Conservation (phyloP, 23 tunicate genomes). For the Diplosoma virens region DNA sequence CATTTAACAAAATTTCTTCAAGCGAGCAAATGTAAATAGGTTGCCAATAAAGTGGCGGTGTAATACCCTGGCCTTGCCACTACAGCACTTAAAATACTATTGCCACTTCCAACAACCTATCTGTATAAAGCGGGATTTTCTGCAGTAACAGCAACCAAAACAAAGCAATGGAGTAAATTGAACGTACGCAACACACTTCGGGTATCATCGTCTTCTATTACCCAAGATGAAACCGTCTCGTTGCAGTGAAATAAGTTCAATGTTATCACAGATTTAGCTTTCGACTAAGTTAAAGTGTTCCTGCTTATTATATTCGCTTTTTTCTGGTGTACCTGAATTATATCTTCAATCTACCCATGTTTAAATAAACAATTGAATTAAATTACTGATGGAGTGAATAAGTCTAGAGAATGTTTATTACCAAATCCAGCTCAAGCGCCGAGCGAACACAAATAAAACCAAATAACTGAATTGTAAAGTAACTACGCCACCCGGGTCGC, state of each 20-base stretch:
- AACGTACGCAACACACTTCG: not conserved
- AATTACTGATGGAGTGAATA: no score
- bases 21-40: no score
- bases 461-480: no score
- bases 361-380: no score
- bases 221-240: not conserved
- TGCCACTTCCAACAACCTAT: not conserved
- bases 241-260: conserved; percentile 8
- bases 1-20: no score
- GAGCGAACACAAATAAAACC: no score
- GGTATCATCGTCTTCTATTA: conserved; percentile 3
- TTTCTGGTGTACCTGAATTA: not conserved
- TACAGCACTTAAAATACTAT: not conserved
- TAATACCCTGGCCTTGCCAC: not conserved
- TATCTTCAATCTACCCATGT: no score
- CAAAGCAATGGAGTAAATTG: conserved; percentile 7
- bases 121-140: conserved; percentile 6
- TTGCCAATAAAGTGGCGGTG: no score
- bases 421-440: no score
- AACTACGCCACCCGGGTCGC: no score
- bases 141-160: conserved; percentile 24
- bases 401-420: no score
- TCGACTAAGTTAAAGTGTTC: not conserved
- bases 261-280: conserved; percentile 6
- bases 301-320: not conserved